These are phyloP conservation scores for Listronotus bonariensis DNA, from an alignment of 1,140 invertebrate species.

Conservation along the genomic window DNA sequence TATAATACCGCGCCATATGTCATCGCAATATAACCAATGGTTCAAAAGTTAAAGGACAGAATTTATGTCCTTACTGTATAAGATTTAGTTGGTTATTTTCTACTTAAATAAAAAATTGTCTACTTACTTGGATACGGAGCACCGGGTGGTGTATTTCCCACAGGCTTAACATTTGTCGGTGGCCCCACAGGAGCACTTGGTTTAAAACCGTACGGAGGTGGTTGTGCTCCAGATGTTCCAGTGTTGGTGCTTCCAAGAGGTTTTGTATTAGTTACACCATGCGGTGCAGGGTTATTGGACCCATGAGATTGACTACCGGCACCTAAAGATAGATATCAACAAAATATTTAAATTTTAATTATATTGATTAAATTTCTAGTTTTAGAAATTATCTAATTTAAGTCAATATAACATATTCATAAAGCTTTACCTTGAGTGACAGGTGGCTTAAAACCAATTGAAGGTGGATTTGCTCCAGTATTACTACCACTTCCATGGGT, in stretches of 20 bases:
- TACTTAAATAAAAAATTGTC: not conserved
- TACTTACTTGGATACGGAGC: slow-evolving; percentile 20
- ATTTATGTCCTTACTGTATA: not conserved
- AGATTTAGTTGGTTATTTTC: not conserved
- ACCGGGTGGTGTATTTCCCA: slow-evolving; percentile 23
- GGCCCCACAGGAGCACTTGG: slow-evolving; percentile 14
- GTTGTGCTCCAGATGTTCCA: not conserved
- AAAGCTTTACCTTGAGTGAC: slow-evolving; percentile 1
- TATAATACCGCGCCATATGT: no score
- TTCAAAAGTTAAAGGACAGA: no score
- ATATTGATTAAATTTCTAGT: no score
- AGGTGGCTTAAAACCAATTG: slow-evolving; percentile 6
- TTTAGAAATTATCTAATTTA: no score
- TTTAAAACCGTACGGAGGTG: slow-evolving; percentile 14
- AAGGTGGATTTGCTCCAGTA: not conserved
- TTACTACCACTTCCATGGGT: slow-evolving; percentile 4
- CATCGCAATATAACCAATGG: no score
- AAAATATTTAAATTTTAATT: no score
- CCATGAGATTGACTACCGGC: not conserved
- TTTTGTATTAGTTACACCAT: not conserved
- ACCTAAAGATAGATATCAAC: not conserved
- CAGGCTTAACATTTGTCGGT: slow-evolving; percentile 18
- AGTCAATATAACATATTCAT: not conserved
- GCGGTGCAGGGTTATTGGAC: slow-evolving; percentile 3
- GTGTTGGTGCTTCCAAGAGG: not conserved